Percentiles rank a stretch among this genome's conserved stretches.
phyloP scores from a whole-genome alignment of 1,140 invertebrate genomes.

The Drosophila virilis region DNA sequence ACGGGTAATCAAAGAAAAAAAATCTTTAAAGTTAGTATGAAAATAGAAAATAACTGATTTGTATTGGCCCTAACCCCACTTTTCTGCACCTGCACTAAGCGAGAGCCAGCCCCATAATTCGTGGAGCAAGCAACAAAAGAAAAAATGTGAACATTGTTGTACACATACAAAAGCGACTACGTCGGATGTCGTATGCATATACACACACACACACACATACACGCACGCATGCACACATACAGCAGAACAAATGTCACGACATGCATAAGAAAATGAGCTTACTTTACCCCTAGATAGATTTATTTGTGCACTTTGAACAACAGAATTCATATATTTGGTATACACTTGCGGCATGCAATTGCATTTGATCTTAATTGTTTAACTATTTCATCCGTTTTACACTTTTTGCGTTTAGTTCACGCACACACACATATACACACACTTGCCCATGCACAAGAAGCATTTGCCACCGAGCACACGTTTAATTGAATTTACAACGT shows the following conservation, averaged over 20 bases:
- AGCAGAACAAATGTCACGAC: constrained; percentile 68
- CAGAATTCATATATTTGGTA: constrained; percentile 11
- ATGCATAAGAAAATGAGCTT: constrained; percentile 58
- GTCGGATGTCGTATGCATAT: constrained; percentile 31
- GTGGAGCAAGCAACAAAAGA: constrained; percentile 80
- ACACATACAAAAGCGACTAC: constrained; percentile 44
- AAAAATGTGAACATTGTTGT: constrained; percentile 79
- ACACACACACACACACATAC: constrained; percentile 22
- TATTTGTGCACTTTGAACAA: constrained; percentile 40
- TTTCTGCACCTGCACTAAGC: constrained; percentile 74
- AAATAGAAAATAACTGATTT: constrained; percentile 33
- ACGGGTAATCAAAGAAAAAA: not conserved
- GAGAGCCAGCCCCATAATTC: constrained; percentile 65
- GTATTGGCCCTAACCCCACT: constrained; percentile 67
- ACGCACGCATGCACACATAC: constrained; percentile 22
- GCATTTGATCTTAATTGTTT: constrained; percentile 55
- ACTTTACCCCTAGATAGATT: constrained; percentile 33
- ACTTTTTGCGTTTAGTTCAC: constrained; percentile 71
- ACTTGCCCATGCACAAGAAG: constrained; percentile 35
- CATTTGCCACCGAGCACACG: constrained; percentile 47
- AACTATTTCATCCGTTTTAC: constrained; percentile 68
- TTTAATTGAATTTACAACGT: constrained; percentile 67
- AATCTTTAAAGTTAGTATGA: constrained; percentile 10
- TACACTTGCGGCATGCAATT: constrained; percentile 23
- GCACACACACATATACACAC: constrained; percentile 46